These are phyloP conservation scores for Sphaeramia orbicularis DNA, from an alignment of 2,797 vertebrate species.

Conservation along the genomic window DNA sequence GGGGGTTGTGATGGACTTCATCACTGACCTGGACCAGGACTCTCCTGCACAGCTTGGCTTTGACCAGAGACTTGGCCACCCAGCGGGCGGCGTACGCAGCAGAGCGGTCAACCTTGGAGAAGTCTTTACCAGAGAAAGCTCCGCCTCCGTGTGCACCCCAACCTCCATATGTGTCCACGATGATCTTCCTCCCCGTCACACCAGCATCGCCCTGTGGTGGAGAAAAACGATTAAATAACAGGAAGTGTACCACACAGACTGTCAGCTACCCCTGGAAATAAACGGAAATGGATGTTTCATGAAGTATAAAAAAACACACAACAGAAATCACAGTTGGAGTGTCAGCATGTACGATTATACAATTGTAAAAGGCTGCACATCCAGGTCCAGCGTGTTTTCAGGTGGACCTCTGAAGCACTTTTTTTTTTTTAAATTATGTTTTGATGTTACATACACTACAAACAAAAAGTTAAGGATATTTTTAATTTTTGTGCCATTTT, in stretches of 20 bases:
- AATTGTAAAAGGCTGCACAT: no score
- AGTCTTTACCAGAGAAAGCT: constrained; percentile 98
- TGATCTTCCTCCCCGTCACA: constrained; percentile 97
- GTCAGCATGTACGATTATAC: no score
- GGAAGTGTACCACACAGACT: background rate
- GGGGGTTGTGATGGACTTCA: background rate
- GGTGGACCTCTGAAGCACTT: no score
- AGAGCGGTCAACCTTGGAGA: constrained; percentile 97
- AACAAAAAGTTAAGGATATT: no score
- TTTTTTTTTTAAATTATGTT: no score
- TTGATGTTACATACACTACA: no score
- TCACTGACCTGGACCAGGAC: constrained; percentile 93
- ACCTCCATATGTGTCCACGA: constrained; percentile 97
- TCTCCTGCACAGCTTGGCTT: constrained; percentile 93
- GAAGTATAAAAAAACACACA: no score
- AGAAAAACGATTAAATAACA: background rate
- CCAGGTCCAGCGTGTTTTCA: no score
- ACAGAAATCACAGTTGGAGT: no score
- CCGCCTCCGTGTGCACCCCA: constrained; percentile 98
- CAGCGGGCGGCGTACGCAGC: constrained; percentile 96
- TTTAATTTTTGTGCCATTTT: no score
- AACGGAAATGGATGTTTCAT: no score
- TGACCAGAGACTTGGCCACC: constrained; percentile 98
- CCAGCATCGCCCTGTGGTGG: constrained; percentile 92
- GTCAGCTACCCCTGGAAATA: no score